Base-by-base conservation (phyloP, 2,888 invertebrate genomes). In the Hyles lineata region DNA sequence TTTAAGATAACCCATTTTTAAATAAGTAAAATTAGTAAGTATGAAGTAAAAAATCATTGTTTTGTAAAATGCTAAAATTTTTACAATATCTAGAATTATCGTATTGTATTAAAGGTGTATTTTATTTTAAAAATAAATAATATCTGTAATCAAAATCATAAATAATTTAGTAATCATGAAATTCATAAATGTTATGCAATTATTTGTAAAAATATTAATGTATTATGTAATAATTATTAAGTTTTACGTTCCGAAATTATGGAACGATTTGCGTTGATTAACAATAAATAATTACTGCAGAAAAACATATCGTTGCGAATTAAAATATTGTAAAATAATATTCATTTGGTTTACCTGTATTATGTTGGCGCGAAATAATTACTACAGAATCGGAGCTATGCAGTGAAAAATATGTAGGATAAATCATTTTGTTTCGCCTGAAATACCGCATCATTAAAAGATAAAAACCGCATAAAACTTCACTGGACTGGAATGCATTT, bases 11-110 rank as follows among this genome's bases (percentile, higher is more conserved):
- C 25, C 63, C 50, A 74, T 73, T 76, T 76, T 76, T 21, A 52
- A 76, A 77, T 67, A 77, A 70, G 32, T 59, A 63, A 73, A n/a
- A 25, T 73, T 69, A 71, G 55, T 73, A 69, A 67, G 8, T 50
- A 67, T 17, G 75, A 8, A 76, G 50, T 76, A 72, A 72, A 74
- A 29, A 74, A 75, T 9, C 72, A 21, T 50, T 73, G 76, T 79
- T 77, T 74, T 75, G 72, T 76, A 80, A 77, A 70, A 76, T 76
- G 74, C 75, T 74, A 72, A 78, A 52, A 55, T 77, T 74, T 78
- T 74, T 70, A 67, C 62, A 72, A 73, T 73, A 70, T 70, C 58
- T 32, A 69, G 70, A 32, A 55, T 70, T 52, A 70, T 55, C 25
- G 58, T 70, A 63, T 73, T 72, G 25, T 74, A 73, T 7, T 58